Percentiles rank a stretch among this genome's conserved stretches.
These are phyloP conservation scores for Lasioglossum villosulum DNA, from an alignment of 2,888 invertebrate species.

Conservation along the genomic window DNA sequence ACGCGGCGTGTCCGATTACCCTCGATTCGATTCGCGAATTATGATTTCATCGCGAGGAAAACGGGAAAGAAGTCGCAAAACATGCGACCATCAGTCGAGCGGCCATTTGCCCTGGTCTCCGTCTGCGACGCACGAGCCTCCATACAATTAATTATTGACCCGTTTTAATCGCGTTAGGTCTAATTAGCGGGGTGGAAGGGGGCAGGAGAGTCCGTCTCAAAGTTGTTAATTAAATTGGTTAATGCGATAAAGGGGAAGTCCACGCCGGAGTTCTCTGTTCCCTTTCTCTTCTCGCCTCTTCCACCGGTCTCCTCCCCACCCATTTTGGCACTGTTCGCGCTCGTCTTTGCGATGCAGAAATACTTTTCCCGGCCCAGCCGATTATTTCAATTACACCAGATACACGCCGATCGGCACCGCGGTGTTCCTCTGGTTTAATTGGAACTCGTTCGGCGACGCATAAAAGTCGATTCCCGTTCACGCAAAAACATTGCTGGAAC, in stretches of 20 bases:
- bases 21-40: constrained; percentile 54
- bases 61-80: background rate
- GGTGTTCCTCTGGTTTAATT: background rate
- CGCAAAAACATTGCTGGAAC: background rate
- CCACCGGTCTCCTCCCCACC: constrained; percentile 16
- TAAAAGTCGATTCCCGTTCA: background rate
- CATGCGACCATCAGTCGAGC: background rate
- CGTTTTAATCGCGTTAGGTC: constrained; percentile 78
- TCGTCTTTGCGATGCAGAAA: constrained; percentile 44
- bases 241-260: constrained; percentile 77
- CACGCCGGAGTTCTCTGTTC: constrained; percentile 64
- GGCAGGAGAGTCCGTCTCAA: constrained; percentile 70
- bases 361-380: constrained; percentile 44
- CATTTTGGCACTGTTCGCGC: background rate
- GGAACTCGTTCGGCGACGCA: background rate
- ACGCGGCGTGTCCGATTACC: constrained; percentile 54
- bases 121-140: constrained; percentile 61
- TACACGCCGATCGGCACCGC: constrained; percentile 36
- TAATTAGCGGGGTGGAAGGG: constrained; percentile 71
- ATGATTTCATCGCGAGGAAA: constrained; percentile 20
- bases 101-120: constrained; percentile 44
- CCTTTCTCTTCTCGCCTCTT: constrained; percentile 52
- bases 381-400: constrained; percentile 64
- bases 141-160: constrained; percentile 78
- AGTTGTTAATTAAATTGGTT: constrained; percentile 81